A percentile compares a stretch with the other conserved stretches of the same genome.
Conservation (phyloP, 2,797 vertebrate species). For the Tiaroga cobitis region DNA sequence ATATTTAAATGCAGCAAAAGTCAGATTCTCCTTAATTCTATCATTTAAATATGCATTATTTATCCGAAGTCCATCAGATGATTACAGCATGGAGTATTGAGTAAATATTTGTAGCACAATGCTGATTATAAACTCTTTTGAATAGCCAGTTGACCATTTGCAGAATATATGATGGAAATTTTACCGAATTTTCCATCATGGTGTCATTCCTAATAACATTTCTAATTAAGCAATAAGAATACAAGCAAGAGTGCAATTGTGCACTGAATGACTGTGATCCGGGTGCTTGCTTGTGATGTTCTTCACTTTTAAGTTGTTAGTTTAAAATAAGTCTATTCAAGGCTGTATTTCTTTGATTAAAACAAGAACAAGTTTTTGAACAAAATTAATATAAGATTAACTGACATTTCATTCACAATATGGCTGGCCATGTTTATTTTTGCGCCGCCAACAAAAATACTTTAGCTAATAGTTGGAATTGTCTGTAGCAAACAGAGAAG, state of each 20-base stretch:
- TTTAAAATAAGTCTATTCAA: background rate
- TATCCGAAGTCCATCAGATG: conserved; percentile 64
- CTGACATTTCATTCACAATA: conserved; percentile 3
- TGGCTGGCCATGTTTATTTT: conserved; percentile 6
- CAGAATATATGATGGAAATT: background rate
- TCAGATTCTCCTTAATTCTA: conserved; percentile 69
- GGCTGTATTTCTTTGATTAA: background rate
- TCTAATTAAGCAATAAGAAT: conserved; percentile 1
- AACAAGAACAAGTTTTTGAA: background rate
- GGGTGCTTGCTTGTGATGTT: background rate
- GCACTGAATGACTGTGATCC: background rate
- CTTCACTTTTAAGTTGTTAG: background rate
- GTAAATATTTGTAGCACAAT: conserved; percentile 68
- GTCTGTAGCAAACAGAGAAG: conserved; percentile 16
- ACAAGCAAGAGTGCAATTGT: background rate
- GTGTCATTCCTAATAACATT: conserved; percentile 22
- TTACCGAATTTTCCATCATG: background rate
- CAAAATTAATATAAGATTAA: background rate
- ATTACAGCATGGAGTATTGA: conserved; percentile 63
- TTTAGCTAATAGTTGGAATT: background rate
- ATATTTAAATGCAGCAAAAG: conserved; percentile 73
- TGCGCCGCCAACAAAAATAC: background rate
- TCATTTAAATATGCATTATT: conserved; percentile 70
- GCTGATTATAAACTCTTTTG: conserved; percentile 46
- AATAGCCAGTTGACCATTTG: conserved; percentile 8